These are phyloP conservation scores for Ethmia dodecea DNA, from an alignment of 2,888 invertebrate genomes.

Conservation along the genomic window DNA sequence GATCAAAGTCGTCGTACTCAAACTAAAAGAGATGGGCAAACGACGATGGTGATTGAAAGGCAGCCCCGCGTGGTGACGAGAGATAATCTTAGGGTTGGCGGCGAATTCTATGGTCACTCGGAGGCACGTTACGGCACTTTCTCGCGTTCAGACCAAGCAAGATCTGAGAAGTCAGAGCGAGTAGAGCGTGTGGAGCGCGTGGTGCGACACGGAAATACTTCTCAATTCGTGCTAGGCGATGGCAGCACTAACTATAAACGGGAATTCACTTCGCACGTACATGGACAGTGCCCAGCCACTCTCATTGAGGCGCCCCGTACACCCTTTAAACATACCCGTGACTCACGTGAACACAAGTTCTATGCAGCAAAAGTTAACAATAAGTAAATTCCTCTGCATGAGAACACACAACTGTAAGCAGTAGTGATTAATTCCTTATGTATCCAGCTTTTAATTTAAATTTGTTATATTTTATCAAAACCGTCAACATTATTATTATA, in stretches of 20 bases:
- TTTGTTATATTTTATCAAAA: slow-evolving; percentile 15
- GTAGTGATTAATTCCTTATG: slow-evolving; percentile 50
- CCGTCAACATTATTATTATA: no score
- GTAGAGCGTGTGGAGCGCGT: slow-evolving; percentile 79
- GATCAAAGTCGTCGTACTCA: slow-evolving; percentile 51
- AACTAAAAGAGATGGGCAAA: slow-evolving; percentile 71
- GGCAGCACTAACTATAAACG: slow-evolving; percentile 84
- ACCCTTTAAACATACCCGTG: slow-evolving; percentile 89
- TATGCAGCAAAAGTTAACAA: slow-evolving; percentile 82
- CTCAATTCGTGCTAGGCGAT: slow-evolving; percentile 87
- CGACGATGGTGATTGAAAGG: slow-evolving; percentile 74
- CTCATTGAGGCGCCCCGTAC: slow-evolving; percentile 85
- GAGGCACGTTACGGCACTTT: slow-evolving; percentile 85
- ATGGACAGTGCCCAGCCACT: slow-evolving; percentile 89
- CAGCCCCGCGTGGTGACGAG: slow-evolving; percentile 79
- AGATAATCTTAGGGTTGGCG: slow-evolving; percentile 85
- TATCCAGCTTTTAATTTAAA: slow-evolving; percentile 29
- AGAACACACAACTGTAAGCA: slow-evolving; percentile 20
- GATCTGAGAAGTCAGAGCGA: slow-evolving; percentile 71
- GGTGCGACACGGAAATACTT: slow-evolving; percentile 81
- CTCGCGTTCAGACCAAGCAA: slow-evolving; percentile 66
- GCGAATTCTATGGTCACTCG: slow-evolving; percentile 85
- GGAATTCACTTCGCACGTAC: slow-evolving; percentile 84
- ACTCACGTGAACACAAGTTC: slow-evolving; percentile 91
- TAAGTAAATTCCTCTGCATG: slow-evolving; percentile 21